These are phyloP conservation scores for Lateolabrax maculatus DNA, from an alignment of 2,797 vertebrate genomes.

Conservation along the genomic window DNA sequence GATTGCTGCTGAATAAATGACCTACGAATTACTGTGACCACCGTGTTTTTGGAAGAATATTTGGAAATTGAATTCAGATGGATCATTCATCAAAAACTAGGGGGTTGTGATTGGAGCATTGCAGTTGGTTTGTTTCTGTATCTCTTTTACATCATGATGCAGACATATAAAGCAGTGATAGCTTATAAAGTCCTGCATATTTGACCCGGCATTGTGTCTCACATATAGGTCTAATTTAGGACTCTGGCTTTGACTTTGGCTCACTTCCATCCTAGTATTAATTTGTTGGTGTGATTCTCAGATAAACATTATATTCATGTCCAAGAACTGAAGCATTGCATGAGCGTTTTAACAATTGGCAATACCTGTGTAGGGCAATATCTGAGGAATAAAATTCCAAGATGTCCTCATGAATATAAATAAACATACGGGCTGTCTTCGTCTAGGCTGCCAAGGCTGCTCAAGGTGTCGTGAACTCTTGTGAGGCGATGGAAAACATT, in stretches of 20 bases:
- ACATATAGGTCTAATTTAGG: not conserved
- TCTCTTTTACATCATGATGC: not conserved
- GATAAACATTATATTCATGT: not conserved
- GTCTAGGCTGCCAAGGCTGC: not conserved
- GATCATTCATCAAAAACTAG: not conserved
- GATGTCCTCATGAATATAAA: not conserved
- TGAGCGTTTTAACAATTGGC: not conserved
- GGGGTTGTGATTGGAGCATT: not conserved
- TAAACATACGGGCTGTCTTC: not conserved
- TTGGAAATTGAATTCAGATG: not conserved
- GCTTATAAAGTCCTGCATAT: not conserved
- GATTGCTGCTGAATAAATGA: slow-evolving; percentile 5
- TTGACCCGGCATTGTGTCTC: not conserved
- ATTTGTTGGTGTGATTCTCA: not conserved
- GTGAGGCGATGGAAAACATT: not conserved
- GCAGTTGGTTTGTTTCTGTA: not conserved
- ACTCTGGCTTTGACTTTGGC: not conserved
- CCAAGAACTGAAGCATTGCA: not conserved
- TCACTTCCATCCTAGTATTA: not conserved
- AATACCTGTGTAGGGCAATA: not conserved
- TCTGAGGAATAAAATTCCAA: not conserved
- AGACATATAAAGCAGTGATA: not conserved
- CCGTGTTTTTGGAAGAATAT: not conserved
- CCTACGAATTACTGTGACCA: not conserved
- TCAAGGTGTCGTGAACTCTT: not conserved